Evolutionary conservation across 2,888 invertebrate species (phyloP).

Genomic region (Nymphalis c-album): DNA sequence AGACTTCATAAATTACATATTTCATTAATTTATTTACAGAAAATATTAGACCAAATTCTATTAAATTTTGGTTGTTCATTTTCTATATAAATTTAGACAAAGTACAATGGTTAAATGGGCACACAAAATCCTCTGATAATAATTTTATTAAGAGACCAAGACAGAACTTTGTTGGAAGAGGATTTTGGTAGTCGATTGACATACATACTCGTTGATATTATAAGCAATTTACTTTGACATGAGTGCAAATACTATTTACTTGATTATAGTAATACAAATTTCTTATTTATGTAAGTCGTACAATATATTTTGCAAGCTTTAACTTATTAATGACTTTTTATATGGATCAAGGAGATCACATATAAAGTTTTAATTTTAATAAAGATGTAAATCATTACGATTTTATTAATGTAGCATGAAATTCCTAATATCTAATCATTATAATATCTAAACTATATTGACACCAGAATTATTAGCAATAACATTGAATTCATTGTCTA

Average conservation of each 20-base stretch:
- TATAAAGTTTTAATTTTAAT: slow-evolving; percentile 20
- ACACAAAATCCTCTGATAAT: slow-evolving; percentile 59
- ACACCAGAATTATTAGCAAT: no score
- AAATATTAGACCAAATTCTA: slow-evolving; percentile 77
- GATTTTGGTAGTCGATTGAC: slow-evolving; percentile 54
- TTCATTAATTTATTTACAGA: slow-evolving; percentile 81
- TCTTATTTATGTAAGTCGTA: slow-evolving; percentile 57
- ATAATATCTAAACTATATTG: no score
- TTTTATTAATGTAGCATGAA: background rate
- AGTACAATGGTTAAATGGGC: slow-evolving; percentile 61
- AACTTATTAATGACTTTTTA: slow-evolving; percentile 53
- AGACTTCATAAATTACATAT: slow-evolving; percentile 67
- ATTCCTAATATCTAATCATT: no score
- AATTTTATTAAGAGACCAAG: slow-evolving; percentile 28
- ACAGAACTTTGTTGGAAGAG: slow-evolving; percentile 45
- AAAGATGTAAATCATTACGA: background rate
- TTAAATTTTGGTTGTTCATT: slow-evolving; percentile 66
- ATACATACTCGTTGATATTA: slow-evolving; percentile 51
- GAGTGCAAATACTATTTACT: slow-evolving; percentile 71
- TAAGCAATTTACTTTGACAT: slow-evolving; percentile 61
- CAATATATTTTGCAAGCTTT: slow-evolving; percentile 62
- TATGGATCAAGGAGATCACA: slow-evolving; percentile 49
- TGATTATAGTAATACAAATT: slow-evolving; percentile 70
- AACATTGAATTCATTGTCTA: no score
- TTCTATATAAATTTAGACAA: slow-evolving; percentile 67